Evolutionary conservation across 1,140 invertebrate species (phyloP).

Genomic region (Heliconius hermathena): DNA sequence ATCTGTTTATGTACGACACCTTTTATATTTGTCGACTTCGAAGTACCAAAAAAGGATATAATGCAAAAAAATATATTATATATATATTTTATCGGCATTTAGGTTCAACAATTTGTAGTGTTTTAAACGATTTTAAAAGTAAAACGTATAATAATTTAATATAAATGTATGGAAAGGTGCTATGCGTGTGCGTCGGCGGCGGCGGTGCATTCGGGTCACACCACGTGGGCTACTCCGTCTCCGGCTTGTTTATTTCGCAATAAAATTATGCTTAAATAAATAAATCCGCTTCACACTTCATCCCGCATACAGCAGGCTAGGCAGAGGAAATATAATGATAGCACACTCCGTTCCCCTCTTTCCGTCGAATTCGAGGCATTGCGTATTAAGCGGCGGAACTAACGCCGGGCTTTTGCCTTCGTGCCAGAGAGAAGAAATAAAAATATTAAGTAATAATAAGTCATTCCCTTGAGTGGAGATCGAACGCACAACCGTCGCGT

Average conservation of each 20-base stretch:
- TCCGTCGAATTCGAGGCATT: too few relatives aligned
- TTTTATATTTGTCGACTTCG: background rate
- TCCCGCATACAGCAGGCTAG: too few relatives aligned
- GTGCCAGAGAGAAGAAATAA: too few relatives aligned
- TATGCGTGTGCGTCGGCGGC: slow-evolving; percentile 43
- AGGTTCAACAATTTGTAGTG: background rate
- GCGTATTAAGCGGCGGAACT: too few relatives aligned
- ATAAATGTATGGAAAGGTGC: slow-evolving; percentile 46
- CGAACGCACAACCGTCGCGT: too few relatives aligned
- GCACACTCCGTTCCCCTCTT: too few relatives aligned
- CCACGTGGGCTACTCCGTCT: slow-evolving; percentile 46
- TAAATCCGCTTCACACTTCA: background rate
- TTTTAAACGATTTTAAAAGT: background rate
- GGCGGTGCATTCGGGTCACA: slow-evolving; percentile 53
- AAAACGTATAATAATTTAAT: slow-evolving; percentile 1
- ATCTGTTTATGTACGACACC: background rate
- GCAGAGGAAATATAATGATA: too few relatives aligned
- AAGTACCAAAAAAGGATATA: background rate
- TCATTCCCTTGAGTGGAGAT: too few relatives aligned
- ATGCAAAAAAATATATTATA: background rate
- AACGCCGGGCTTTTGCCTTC: too few relatives aligned
- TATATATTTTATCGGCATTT: background rate
- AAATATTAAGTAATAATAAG: too few relatives aligned
- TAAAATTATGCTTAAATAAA: slow-evolving; percentile 18
- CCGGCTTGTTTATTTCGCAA: slow-evolving; percentile 36